These are phyloP conservation scores for Cinara cedri DNA, from an alignment of 2,888 invertebrate genomes.

Conservation along the genomic window DNA sequence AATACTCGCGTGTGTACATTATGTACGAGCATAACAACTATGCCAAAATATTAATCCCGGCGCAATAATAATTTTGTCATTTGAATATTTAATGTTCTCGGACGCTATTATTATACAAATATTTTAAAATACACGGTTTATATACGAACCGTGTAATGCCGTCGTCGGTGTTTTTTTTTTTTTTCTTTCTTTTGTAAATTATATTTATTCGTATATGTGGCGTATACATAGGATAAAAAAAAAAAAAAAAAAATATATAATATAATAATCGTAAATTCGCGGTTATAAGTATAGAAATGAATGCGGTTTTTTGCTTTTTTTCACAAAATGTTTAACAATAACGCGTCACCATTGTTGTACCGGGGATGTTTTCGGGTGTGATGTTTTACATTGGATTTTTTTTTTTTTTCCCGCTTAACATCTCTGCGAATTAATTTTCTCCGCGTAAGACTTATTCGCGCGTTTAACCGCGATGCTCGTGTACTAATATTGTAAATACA, in stretches of 20 bases:
- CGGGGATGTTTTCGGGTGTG: not conserved
- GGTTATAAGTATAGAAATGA: not conserved
- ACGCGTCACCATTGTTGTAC: not conserved
- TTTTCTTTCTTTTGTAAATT: not conserved
- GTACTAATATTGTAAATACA: not conserved
- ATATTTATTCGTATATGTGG: not conserved
- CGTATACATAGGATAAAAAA: too few species aligned
- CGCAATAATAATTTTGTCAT: too few species aligned
- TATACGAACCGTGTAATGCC: too few species aligned
- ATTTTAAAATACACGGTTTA: too few species aligned
- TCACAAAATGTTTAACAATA: not conserved
- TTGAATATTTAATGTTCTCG: too few species aligned
- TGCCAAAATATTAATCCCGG: too few species aligned
- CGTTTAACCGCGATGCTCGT: not conserved
- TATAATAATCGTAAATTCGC: too few species aligned
- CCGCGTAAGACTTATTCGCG: conserved; percentile 6
- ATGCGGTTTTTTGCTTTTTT: not conserved
- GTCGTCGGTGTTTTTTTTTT: too few species aligned
- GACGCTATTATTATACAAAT: too few species aligned
- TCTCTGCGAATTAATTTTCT: conserved; percentile 6
- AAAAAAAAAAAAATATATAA: too few species aligned
- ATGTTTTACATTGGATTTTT: not conserved
- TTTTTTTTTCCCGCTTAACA: not conserved
- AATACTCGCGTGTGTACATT: too few species aligned
- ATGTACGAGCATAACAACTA: too few species aligned